Conservation (phyloP, 2,113 vertebrate genomes). For the Petroica traversi region DNA sequence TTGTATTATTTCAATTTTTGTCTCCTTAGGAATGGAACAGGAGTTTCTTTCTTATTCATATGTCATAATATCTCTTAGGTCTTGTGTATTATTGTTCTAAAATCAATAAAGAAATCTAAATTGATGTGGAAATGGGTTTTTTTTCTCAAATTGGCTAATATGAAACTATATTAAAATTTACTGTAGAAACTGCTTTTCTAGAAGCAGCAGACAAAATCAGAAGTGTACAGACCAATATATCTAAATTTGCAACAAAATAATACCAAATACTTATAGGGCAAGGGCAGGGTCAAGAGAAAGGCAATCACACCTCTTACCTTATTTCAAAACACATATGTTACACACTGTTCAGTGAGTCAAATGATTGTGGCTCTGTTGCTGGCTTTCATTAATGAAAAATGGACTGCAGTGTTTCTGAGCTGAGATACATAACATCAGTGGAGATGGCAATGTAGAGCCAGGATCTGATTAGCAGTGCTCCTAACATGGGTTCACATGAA, state of each 20-base stretch:
- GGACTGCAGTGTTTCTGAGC: neutral
- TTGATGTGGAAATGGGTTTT: neutral
- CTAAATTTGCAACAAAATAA: neutral
- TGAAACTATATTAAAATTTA: neutral
- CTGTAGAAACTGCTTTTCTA: neutral
- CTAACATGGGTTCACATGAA: neutral
- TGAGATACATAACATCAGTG: neutral
- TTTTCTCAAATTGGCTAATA: neutral
- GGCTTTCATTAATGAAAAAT: neutral
- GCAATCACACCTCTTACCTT: neutral
- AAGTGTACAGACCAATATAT: neutral
- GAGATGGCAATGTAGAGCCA: neutral
- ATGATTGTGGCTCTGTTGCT: neutral
- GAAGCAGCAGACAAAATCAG: neutral
- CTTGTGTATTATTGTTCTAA: neutral
- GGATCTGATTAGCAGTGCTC: neutral
- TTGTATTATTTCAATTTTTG: neutral
- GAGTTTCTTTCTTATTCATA: neutral
- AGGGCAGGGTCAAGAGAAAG: neutral
- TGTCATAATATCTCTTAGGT: neutral
- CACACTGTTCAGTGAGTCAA: neutral
- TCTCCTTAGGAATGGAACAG: neutral
- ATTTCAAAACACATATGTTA: neutral
- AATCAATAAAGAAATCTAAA: neutral
- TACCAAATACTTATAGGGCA: neutral